These are phyloP conservation scores for Luperina nickerlii DNA, from an alignment of 2,888 invertebrate species.

Conservation along the genomic window DNA sequence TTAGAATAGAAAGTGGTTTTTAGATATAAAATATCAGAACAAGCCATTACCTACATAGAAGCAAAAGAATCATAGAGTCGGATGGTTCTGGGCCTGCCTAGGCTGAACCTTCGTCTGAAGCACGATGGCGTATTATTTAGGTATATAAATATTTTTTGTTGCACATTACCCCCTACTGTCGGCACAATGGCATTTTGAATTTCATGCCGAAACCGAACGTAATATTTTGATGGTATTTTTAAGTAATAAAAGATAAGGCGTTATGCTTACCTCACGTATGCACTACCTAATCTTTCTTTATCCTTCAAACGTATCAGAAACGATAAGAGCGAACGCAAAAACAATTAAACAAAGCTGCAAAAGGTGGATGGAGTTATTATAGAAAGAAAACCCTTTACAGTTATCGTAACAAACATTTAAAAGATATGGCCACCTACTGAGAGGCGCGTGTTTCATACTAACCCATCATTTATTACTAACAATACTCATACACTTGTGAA, in stretches of 20 bases:
- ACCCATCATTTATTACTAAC: slow-evolving; percentile 10
- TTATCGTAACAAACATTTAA: slow-evolving; percentile 40
- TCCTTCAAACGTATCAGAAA: slow-evolving; percentile 45
- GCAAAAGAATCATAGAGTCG: background rate
- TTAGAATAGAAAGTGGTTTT: background rate
- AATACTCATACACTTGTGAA: background rate
- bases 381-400: slow-evolving; percentile 38
- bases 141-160: background rate
- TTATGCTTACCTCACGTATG: slow-evolving; percentile 44
- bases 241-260: slow-evolving; percentile 29
- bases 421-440: slow-evolving; percentile 57
- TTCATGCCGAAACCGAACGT: background rate
- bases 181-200: background rate
- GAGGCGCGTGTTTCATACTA: slow-evolving; percentile 56
- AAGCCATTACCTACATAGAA: too few species aligned
- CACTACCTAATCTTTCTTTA: slow-evolving; percentile 40
- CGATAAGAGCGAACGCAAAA: slow-evolving; percentile 44
- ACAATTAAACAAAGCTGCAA: slow-evolving; percentile 24
- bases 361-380: background rate
- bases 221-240: slow-evolving; percentile 6
- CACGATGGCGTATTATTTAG: background rate
- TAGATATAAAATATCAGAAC: background rate
- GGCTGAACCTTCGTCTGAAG: background rate
- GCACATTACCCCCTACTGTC: background rate
- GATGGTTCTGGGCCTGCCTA: background rate